These are phyloP conservation scores for Eleutherodactylus coqui DNA, from an alignment of 2,797 vertebrate genomes.

Conservation along the genomic window DNA sequence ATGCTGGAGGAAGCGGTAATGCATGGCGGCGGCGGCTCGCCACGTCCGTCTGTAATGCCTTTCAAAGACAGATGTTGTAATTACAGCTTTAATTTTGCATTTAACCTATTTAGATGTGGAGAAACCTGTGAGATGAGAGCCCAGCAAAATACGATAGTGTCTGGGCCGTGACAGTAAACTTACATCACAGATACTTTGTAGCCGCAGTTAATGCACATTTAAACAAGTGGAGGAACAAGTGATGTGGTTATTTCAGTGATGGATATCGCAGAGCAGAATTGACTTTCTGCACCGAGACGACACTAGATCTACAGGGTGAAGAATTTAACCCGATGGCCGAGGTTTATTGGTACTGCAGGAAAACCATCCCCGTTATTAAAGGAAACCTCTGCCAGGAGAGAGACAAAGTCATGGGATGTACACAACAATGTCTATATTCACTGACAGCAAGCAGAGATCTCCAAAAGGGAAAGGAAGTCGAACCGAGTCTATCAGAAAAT, in stretches of 20 bases:
- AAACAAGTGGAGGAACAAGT: background rate
- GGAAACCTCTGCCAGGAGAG: background rate
- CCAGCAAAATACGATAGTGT: background rate
- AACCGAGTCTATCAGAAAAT: background rate
- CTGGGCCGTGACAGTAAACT: background rate
- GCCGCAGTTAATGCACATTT: slow-evolving; percentile 12
- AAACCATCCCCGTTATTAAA: background rate
- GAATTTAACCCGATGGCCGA: background rate
- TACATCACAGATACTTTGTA: background rate
- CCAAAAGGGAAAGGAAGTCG: background rate
- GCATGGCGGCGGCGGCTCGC: slow-evolving; percentile 14
- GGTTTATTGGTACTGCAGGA: background rate
- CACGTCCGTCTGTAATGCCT: slow-evolving; percentile 33
- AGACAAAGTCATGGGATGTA: background rate
- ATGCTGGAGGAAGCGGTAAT: slow-evolving; percentile 16
- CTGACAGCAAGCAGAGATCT: background rate
- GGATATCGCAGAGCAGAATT: background rate
- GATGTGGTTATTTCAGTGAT: slow-evolving; percentile 35
- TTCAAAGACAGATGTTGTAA: slow-evolving; percentile 43
- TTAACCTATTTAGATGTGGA: slow-evolving; percentile 47
- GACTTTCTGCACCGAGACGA: background rate
- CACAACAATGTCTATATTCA: background rate
- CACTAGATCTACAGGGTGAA: background rate
- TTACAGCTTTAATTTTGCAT: slow-evolving; percentile 48
- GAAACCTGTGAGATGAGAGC: background rate